These are phyloP conservation scores for Aphodius granarius DNA, from an alignment of 2,888 invertebrate genomes.

Conservation along the genomic window DNA sequence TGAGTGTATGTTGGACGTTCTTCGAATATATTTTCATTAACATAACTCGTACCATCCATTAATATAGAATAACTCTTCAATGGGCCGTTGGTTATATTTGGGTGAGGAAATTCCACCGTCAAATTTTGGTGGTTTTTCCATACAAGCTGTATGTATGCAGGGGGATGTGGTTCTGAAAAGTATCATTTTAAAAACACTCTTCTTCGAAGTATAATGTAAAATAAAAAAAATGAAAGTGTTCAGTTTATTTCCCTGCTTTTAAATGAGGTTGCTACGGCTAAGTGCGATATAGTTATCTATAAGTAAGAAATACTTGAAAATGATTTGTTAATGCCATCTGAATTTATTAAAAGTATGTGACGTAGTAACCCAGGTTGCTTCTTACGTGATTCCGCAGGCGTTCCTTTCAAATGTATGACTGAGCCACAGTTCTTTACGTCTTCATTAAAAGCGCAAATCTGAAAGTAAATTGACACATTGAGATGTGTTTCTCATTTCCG, in stretches of 20 bases:
- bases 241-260: too few relatives aligned
- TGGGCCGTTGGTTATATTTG: not conserved
- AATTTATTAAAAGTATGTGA: too few relatives aligned
- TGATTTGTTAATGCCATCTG: too few relatives aligned
- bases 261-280: too few relatives aligned
- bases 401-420: not conserved
- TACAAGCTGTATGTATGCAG: not conserved
- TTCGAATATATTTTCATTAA: not conserved
- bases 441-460: not conserved
- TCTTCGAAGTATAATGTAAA: too few relatives aligned
- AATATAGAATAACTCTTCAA: not conserved
- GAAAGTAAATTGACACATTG: not conserved
- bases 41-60: not conserved
- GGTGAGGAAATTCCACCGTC: not conserved
- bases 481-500: too few relatives aligned
- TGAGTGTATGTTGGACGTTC: not conserved
- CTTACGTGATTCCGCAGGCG: not conserved
- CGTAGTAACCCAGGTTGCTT: not conserved
- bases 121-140: not conserved
- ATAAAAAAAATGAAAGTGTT: too few relatives aligned
- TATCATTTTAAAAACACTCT: not conserved
- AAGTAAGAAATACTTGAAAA: too few relatives aligned
- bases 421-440: not conserved
- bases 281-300: too few relatives aligned
- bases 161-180: not conserved